Evolutionary conservation across 2,888 invertebrate species (phyloP).

Genomic region (Spodoptera picta): DNA sequence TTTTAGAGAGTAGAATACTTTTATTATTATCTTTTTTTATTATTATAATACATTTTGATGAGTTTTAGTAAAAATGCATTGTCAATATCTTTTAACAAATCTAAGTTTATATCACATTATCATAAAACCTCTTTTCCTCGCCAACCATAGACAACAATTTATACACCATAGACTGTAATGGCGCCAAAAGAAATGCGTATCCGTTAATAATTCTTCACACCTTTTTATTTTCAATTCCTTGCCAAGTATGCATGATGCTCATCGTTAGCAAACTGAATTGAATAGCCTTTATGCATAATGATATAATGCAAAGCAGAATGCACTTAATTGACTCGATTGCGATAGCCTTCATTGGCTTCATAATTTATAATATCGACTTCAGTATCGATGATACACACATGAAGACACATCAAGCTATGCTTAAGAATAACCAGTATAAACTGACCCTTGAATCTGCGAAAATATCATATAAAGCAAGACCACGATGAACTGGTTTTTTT

Average conservation of each 20-base stretch:
- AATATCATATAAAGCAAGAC: too few relatives aligned
- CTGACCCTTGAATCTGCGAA: too few relatives aligned
- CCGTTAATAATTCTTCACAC: constrained; percentile 42
- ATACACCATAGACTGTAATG: constrained; percentile 16
- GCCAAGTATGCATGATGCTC: constrained; percentile 20
- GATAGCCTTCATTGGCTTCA: constrained; percentile 44
- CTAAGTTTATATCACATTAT: background rate
- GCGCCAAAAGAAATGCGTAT: constrained; percentile 13
- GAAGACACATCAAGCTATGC: too few relatives aligned
- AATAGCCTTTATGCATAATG: constrained; percentile 41
- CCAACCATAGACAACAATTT: constrained; percentile 16
- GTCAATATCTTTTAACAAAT: too few relatives aligned
- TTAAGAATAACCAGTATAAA: too few relatives aligned
- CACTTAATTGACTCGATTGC: constrained; percentile 48
- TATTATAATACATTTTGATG: too few relatives aligned
- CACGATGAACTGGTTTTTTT: too few relatives aligned
- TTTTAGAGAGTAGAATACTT: too few relatives aligned
- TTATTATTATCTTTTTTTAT: too few relatives aligned
- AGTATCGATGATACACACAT: constrained; percentile 17
- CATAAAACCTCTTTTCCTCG: constrained; percentile 1
- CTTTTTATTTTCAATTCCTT: constrained; percentile 46
- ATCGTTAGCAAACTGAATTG: constrained; percentile 46
- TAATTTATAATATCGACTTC: constrained; percentile 37
- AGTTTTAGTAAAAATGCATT: too few relatives aligned
- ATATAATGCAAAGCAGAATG: constrained; percentile 34